Percentiles rank a stretch among this genome's conserved stretches.
These are phyloP conservation scores for Ammodytes marinus DNA, from an alignment of 2,113 vertebrate species.

Conservation along the genomic window DNA sequence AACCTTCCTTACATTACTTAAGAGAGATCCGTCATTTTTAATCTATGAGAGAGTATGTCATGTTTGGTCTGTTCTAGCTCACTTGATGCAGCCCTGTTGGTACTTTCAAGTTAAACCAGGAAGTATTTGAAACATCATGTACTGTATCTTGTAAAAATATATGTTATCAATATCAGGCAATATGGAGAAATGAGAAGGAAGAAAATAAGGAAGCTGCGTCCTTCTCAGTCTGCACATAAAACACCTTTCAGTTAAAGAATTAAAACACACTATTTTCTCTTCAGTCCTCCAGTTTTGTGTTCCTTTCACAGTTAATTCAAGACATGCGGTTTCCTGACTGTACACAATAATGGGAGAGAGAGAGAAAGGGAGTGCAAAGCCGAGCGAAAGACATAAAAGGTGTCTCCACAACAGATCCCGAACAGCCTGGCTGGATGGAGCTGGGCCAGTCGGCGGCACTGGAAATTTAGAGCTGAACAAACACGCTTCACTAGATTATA, in stretches of 20 bases:
- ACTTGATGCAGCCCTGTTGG: background rate
- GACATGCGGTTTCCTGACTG: too few species aligned
- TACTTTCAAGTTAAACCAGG: background rate
- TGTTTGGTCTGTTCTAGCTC: background rate
- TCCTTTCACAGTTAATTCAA: background rate
- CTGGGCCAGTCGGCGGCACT: background rate
- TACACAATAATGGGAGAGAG: background rate
- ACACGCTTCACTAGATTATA: constrained; percentile 34
- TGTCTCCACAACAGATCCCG: constrained; percentile 4
- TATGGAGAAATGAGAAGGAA: background rate
- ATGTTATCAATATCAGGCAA: background rate
- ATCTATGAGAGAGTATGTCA: background rate
- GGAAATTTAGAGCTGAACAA: constrained; percentile 54
- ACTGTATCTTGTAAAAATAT: background rate
- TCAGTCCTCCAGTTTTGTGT: background rate
- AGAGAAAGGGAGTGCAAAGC: background rate
- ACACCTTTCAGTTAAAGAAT: background rate
- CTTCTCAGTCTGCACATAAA: too few species aligned
- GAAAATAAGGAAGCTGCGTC: too few species aligned
- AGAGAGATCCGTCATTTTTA: too few species aligned
- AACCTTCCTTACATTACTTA: too few species aligned
- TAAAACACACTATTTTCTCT: background rate
- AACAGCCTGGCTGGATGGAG: constrained; percentile 4
- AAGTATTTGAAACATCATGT: background rate
- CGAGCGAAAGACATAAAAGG: constrained; percentile 2